Conservation (phyloP, 2,888 invertebrate genomes). For the Stenodema calcarata region DNA sequence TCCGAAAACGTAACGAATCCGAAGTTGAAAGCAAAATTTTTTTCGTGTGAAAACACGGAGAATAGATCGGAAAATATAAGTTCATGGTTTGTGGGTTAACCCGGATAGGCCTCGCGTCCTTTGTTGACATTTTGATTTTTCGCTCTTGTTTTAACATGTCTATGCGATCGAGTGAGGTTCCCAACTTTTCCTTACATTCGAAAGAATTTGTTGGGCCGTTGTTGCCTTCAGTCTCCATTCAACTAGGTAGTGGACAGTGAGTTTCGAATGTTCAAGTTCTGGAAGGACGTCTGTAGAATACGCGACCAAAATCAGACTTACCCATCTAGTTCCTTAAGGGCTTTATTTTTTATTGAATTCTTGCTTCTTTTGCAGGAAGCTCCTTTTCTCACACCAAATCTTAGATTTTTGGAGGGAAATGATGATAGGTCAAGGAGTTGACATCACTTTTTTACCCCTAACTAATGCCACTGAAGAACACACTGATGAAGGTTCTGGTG, state of each 20-base stretch:
- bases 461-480: slow-evolving; percentile 47
- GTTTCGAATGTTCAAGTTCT: neutral
- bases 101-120: too few relatives aligned
- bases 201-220: neutral
- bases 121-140: neutral
- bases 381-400: slow-evolving; percentile 28
- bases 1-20: too few relatives aligned
- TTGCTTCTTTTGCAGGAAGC: neutral
- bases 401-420: slow-evolving; percentile 49
- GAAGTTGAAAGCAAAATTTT: too few relatives aligned
- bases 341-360: neutral
- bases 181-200: neutral
- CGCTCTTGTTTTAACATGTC: neutral
- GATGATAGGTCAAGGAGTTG: slow-evolving; percentile 45
- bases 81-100: too few relatives aligned
- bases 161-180: neutral
- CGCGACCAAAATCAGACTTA: neutral
- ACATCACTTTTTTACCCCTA: slow-evolving; percentile 48
- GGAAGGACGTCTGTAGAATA: neutral
- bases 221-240: neutral
- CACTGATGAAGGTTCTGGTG: slow-evolving; percentile 53
- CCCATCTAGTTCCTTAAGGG: neutral
- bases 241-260: neutral
- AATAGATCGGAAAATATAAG: too few relatives aligned
- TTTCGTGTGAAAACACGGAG: too few relatives aligned